Percentiles rank a stretch among this genome's conserved stretches.
These are phyloP conservation scores for Sipha maydis DNA, from an alignment of 2,888 invertebrate species.

Conservation along the genomic window DNA sequence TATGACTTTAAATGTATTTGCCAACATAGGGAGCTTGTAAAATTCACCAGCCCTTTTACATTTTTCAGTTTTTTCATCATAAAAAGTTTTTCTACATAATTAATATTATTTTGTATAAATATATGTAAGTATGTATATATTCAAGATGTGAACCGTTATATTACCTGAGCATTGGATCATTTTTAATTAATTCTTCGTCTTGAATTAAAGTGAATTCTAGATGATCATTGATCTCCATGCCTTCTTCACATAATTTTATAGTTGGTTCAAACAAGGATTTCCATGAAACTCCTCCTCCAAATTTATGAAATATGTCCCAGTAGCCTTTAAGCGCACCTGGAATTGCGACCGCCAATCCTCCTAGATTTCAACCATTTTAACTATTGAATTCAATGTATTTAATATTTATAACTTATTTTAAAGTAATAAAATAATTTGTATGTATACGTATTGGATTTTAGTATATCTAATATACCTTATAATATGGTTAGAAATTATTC, in stretches of 20 bases:
- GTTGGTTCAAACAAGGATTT: slow-evolving; percentile 80
- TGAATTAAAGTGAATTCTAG: slow-evolving; percentile 71
- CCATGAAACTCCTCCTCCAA: slow-evolving; percentile 80
- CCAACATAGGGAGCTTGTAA: slow-evolving; percentile 75
- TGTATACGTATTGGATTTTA: not conserved
- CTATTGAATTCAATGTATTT: not conserved
- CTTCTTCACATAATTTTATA: slow-evolving; percentile 77
- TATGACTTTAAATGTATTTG: slow-evolving; percentile 77
- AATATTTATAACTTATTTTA: not conserved
- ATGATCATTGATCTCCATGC: slow-evolving; percentile 74
- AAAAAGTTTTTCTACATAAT: slow-evolving; percentile 27
- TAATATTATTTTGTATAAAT: too few species aligned
- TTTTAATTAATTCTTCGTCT: slow-evolving; percentile 70
- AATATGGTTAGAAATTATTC: not conserved
- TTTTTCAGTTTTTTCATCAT: slow-evolving; percentile 44
- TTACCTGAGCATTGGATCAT: slow-evolving; percentile 69
- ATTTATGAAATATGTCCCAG: slow-evolving; percentile 76
- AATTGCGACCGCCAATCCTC: slow-evolving; percentile 82
- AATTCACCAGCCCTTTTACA: slow-evolving; percentile 75
- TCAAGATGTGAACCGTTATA: not conserved
- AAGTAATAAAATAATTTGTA: not conserved
- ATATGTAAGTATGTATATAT: slow-evolving; percentile 62
- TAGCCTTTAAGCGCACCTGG: slow-evolving; percentile 91
- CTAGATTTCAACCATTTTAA: slow-evolving; percentile 66
- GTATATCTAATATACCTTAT: too few species aligned